A percentile compares a stretch with the other conserved stretches of the same genome.
Evolutionary conservation across 2,113 vertebrate species (phyloP).

Genomic region (Piliocolobus tephrosceles): DNA sequence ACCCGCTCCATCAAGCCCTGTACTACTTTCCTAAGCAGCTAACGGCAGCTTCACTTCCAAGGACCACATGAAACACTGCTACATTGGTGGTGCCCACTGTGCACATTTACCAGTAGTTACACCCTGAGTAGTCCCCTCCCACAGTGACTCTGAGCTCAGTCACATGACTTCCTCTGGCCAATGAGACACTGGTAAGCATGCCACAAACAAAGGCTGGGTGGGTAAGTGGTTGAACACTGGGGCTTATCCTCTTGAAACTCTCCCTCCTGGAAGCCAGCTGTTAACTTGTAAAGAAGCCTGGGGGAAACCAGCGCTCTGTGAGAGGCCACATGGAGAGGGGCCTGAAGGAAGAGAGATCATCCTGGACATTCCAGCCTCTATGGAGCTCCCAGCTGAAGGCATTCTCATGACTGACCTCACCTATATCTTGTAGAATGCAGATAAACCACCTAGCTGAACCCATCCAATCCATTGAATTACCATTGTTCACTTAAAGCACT

Average conservation of each 20-base stretch:
- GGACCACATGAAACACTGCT: background rate
- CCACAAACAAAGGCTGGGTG: background rate
- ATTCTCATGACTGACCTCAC: background rate
- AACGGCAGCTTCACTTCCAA: background rate
- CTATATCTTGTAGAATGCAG: background rate
- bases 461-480: background rate
- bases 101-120: background rate
- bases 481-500: background rate
- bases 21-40: background rate
- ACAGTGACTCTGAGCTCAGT: background rate
- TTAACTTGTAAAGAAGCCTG: background rate
- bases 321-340: background rate
- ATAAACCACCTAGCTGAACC: background rate
- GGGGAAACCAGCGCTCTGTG: too few relatives aligned
- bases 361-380: background rate
- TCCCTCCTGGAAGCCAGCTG: background rate
- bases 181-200: background rate
- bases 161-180: background rate
- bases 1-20: background rate
- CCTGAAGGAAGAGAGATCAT: background rate
- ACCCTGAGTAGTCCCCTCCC: accelerated
- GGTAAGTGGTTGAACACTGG: background rate
- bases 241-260: background rate
- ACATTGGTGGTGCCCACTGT: background rate
- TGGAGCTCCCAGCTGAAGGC: background rate